Percentiles rank a stretch among this genome's conserved stretches.
These are phyloP conservation scores for Sorex fumeus DNA, from an alignment of 2,113 vertebrate species.

Conservation along the genomic window DNA sequence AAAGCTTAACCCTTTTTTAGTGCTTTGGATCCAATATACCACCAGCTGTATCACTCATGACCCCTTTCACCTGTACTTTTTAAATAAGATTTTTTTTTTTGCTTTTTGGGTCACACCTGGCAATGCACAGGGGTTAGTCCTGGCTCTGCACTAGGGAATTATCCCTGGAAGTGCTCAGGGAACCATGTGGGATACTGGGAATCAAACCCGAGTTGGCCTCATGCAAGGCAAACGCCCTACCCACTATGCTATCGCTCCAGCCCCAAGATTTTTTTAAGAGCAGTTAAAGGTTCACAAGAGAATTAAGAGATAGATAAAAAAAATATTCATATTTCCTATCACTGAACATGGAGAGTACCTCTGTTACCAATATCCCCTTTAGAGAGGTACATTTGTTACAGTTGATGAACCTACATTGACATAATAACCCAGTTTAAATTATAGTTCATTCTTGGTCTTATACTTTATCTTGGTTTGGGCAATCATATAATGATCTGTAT, in stretches of 20 bases:
- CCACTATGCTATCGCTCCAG: no score
- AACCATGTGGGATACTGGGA: no score
- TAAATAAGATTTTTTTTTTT: background rate
- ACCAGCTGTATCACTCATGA: background rate
- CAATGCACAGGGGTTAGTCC: no score
- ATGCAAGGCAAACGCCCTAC: no score
- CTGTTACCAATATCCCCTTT: background rate
- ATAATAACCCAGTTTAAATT: background rate
- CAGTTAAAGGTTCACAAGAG: constrained; percentile 13
- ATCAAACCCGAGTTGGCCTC: no score
- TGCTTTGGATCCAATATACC: background rate
- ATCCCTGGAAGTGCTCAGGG: no score
- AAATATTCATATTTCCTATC: background rate
- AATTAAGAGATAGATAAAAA: background rate
- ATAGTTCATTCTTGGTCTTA: no score
- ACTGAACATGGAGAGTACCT: background rate
- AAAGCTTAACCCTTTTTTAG: background rate
- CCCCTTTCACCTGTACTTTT: background rate
- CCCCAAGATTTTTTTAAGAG: background rate
- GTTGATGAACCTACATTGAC: background rate
- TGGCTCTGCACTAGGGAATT: no score
- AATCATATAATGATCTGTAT: background rate
- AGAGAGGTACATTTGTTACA: background rate
- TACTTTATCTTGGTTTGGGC: background rate
- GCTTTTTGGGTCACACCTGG: no score